Conservation (phyloP, 2,797 vertebrate species). For the Spatula clypeata region DNA sequence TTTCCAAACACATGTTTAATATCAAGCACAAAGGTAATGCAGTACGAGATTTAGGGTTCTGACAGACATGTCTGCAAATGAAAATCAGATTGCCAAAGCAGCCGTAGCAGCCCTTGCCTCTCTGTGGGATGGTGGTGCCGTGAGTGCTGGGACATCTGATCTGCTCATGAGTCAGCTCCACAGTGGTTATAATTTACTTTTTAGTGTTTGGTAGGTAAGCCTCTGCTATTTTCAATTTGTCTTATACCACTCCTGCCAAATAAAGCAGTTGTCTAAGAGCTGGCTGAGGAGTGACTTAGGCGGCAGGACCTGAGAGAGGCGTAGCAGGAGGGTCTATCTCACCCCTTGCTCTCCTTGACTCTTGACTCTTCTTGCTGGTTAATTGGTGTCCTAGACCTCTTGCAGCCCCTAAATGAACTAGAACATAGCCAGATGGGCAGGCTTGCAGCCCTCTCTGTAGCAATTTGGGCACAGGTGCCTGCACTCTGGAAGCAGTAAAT, state of each 20-base stretch:
- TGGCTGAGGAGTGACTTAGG: neutral
- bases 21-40: constrained; percentile 12
- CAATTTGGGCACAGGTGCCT: neutral
- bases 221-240: neutral
- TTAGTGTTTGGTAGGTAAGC: neutral
- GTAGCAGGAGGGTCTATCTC: neutral
- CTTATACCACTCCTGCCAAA: neutral
- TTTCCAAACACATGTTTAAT: constrained; percentile 12
- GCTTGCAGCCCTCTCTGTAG: neutral
- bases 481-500: neutral
- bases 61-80: constrained; percentile 32
- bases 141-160: neutral
- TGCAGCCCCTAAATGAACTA: accelerated
- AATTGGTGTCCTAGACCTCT: neutral
- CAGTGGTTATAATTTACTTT: neutral
- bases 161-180: neutral
- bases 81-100: constrained; percentile 30
- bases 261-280: neutral
- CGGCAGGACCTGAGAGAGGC: neutral
- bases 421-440: neutral
- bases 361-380: neutral
- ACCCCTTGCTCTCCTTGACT: neutral
- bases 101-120: neutral
- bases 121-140: neutral
- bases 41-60: constrained; percentile 11